A percentile compares a stretch with the other conserved stretches of the same genome.
These are phyloP conservation scores for Nipponia nippon DNA, from an alignment of 2,113 vertebrate species.

Conservation along the genomic window DNA sequence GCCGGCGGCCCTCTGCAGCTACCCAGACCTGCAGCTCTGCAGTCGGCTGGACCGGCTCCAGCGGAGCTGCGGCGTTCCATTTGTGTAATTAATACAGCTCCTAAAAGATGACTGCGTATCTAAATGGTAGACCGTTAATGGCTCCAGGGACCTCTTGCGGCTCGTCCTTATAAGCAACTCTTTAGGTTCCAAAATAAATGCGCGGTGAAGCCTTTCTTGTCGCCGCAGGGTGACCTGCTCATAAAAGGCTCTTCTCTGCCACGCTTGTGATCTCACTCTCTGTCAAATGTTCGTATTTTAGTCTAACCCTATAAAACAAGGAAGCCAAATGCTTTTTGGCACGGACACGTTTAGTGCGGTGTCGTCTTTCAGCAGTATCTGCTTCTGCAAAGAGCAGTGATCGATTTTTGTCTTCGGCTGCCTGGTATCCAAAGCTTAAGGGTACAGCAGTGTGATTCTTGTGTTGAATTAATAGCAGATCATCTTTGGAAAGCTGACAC, in stretches of 20 bases:
- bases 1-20: neutral
- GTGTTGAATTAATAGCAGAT: conserved; percentile 32
- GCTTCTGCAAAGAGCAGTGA: conserved; percentile 16
- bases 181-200: neutral
- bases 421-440: conserved; percentile 8
- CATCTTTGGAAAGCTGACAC: neutral
- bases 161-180: neutral
- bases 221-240: conserved; percentile 22
- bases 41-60: conserved; percentile 37
- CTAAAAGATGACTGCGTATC: conserved; percentile 27
- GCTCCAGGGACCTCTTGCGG: neutral
- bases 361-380: conserved; percentile 9
- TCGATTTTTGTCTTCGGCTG: conserved; percentile 27
- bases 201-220: neutral
- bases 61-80: conserved; percentile 37
- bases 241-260: neutral
- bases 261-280: conserved; percentile 14
- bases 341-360: neutral
- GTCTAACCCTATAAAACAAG: conserved; percentile 9
- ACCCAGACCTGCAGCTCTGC: neutral
- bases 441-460: neutral
- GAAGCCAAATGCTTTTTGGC: conserved; percentile 43
- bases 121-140: conserved; percentile 1
- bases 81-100: conserved; percentile 62
- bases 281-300: conserved; percentile 26